Conservation (phyloP, 2,797 vertebrate species). For the Gymnothorax javanicus region DNA sequence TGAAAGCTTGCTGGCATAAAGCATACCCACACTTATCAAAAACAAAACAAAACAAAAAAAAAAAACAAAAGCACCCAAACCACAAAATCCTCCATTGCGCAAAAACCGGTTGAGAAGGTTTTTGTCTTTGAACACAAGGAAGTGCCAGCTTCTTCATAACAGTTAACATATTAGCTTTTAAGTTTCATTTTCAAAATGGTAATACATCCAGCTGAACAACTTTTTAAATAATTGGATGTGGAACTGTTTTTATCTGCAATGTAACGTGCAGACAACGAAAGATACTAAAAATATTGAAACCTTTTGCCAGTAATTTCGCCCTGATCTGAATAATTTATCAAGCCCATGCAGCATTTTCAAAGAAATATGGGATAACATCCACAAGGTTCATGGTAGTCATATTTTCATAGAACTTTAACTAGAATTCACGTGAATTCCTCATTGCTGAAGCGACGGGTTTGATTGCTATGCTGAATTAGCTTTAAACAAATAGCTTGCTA, state of each 20-base stretch:
- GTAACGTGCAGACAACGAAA: neutral
- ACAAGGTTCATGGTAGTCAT: neutral
- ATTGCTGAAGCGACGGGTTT: neutral
- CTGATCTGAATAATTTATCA: neutral
- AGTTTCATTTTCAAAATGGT: constrained; percentile 41
- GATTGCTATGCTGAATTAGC: neutral
- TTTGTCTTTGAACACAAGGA: constrained; percentile 49
- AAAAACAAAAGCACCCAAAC: constrained; percentile 52
- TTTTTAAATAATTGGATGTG: neutral
- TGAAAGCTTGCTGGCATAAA: constrained; percentile 50
- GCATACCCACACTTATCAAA: constrained; percentile 52
- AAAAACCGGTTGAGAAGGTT: constrained; percentile 61
- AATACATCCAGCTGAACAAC: neutral
- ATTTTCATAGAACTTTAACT: neutral
- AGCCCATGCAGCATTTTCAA: neutral
- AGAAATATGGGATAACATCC: neutral
- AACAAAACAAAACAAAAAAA: constrained; percentile 33
- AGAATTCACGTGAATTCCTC: neutral
- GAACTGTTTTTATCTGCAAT: neutral
- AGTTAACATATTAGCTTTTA: constrained; percentile 28
- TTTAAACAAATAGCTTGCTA: neutral
- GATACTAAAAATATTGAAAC: neutral
- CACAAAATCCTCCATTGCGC: constrained; percentile 60
- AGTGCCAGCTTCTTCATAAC: constrained; percentile 44
- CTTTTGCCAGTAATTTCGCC: neutral